Evolutionary conservation across 1,140 invertebrate genomes (phyloP).

Genomic region (Calosoma granatense): DNA sequence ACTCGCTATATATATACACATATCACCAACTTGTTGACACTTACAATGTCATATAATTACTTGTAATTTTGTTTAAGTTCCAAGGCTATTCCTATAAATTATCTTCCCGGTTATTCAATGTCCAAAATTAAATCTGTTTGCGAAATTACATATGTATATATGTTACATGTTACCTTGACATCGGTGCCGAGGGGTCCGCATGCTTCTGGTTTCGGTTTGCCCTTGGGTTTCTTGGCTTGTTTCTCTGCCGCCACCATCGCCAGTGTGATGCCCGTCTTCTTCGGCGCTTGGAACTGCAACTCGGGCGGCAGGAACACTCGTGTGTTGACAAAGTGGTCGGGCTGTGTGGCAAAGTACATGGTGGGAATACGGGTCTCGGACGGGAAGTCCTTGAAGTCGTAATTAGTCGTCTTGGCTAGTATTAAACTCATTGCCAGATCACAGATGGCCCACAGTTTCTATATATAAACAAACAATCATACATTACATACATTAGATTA

Average conservation of each 20-base stretch:
- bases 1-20: too few relatives aligned
- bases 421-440: conserved; percentile 87
- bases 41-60: too few relatives aligned
- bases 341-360: conserved; percentile 71
- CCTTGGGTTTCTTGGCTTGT: conserved; percentile 35
- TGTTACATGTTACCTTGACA: conserved; percentile 47
- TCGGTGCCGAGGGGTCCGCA: conserved; percentile 50
- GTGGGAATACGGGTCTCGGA: conserved; percentile 73
- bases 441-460: conserved; percentile 95
- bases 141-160: too few relatives aligned
- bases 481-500: too few relatives aligned
- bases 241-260: conserved; percentile 35
- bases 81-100: too few relatives aligned
- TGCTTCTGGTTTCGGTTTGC: conserved; percentile 41
- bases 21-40: too few relatives aligned
- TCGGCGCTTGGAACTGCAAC: conserved; percentile 45
- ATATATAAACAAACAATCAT: conserved; percentile 28
- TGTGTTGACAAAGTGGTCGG: conserved; percentile 59
- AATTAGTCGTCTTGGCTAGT: conserved; percentile 73
- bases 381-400: conserved; percentile 81
- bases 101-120: too few relatives aligned
- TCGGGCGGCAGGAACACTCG: conserved; percentile 57
- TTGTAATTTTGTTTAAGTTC: too few relatives aligned
- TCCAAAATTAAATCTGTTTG: too few relatives aligned
- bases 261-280: conserved; percentile 38